Evolutionary conservation across 2,113 vertebrate genomes (phyloP).

Genomic region (Platichthys stellatus): DNA sequence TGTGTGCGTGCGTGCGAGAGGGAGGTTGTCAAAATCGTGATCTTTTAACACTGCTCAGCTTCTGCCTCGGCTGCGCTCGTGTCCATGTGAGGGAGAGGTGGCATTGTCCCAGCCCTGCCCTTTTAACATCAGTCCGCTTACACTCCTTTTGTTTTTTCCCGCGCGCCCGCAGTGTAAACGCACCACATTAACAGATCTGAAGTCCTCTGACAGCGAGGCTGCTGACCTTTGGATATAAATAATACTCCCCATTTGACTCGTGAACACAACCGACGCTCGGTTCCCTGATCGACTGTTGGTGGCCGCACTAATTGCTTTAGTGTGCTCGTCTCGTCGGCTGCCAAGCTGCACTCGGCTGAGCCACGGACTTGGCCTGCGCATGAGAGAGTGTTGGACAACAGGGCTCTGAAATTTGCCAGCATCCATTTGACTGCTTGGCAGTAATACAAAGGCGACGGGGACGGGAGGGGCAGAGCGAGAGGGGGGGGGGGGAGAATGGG

Average conservation of each 20-base stretch:
- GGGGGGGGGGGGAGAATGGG: slow-evolving; percentile 32
- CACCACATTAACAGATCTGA: slow-evolving; percentile 55
- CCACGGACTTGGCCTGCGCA: slow-evolving; percentile 70
- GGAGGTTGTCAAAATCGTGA: slow-evolving; percentile 20
- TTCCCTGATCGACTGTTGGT: slow-evolving; percentile 64
- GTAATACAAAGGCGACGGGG: slow-evolving; percentile 56
- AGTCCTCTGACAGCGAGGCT: slow-evolving; percentile 55
- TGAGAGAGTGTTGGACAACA: slow-evolving; percentile 72
- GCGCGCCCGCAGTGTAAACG: slow-evolving; percentile 27
- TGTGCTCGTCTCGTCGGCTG: slow-evolving; percentile 64
- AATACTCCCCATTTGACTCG: slow-evolving; percentile 68
- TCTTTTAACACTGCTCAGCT: slow-evolving; percentile 20
- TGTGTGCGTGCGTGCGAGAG: background rate
- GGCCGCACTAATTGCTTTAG: slow-evolving; percentile 79
- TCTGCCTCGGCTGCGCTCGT: slow-evolving; percentile 22
- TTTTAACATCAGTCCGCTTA: slow-evolving; percentile 33
- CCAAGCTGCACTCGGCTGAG: slow-evolving; percentile 75
- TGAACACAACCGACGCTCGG: slow-evolving; percentile 45
- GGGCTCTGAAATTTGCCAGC: slow-evolving; percentile 73
- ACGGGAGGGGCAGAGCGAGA: slow-evolving; percentile 39
- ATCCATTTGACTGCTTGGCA: slow-evolving; percentile 79
- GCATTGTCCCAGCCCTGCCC: slow-evolving; percentile 26
- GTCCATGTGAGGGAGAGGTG: slow-evolving; percentile 4
- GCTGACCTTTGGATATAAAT: slow-evolving; percentile 74
- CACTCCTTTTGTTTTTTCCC: slow-evolving; percentile 8